Evolutionary conservation across 2,888 invertebrate species (phyloP), one percentile per base, ranked within the genome.

Genomic region (Miltochrista miniata): DNA sequence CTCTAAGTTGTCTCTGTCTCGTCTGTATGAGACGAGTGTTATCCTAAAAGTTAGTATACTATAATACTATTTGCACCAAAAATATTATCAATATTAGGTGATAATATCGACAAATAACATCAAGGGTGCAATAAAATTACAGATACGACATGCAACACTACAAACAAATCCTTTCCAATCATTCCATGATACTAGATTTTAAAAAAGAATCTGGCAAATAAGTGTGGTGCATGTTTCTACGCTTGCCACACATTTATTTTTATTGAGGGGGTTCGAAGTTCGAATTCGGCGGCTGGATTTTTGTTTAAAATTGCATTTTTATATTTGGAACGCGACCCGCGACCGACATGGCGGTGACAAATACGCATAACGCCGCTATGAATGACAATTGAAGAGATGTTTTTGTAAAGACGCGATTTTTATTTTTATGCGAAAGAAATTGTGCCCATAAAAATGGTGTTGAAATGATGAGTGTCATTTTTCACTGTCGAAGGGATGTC

Each of bases 221-320:
- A 74, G 78, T 79, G 62, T 64, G 70, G 66, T 72, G 63, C 74
- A 76, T 81, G 79, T 80, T 72, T 79, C 73, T 74, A 73, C 73
- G 73, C 76, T 76, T 76, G 78, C 69, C 76, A 76, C 80, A 76
- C 85, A 85, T 87, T 84, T 83, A 81, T 84, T 86, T 89, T 86
- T 87, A 87, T 87, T 85, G 85, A 80, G 79, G 80, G 89, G 87
- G 88, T 83, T 85, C 84, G 77, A 74, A 83, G 88, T 83, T 85
- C 84, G 77, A 74, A 83, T 78, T 74, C 74, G 70, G 76, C 71
- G 79, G 73, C 71, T 65, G 81, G 83, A 81, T 87, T 87, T 87
- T 89, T 85, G 84, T 89, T 90, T 90, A 90, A 91, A 90, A 90
- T 91, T 90, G 90, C 90, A 90, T 90, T 90, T 90, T 90, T 89